Base-by-base conservation (phyloP, 1,140 invertebrate genomes). In the Drosophila ironensis region DNA sequence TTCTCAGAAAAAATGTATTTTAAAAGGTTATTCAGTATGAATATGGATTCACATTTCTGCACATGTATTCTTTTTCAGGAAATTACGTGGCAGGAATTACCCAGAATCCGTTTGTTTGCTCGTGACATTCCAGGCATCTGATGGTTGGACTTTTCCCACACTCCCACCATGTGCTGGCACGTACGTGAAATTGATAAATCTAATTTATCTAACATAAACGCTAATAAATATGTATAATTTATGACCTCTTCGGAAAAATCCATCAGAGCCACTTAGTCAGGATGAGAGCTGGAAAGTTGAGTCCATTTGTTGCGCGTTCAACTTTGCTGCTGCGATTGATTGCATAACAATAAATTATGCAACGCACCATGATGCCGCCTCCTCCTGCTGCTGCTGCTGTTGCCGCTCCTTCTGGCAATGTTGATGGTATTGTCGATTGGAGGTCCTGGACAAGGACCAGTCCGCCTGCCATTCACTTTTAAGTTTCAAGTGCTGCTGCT, bases 51-150 rank as follows among this genome's bases (percentile, higher is more conserved):
- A 5, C n/a, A n/a, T n/a, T n/a, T n/a, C n/a, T n/a, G n/a, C n/a
- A n/a, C n/a, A n/a, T n/a, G 3, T 11, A 4, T 3, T 11, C n/a
- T 33, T 11, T 33, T n/a, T 37, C 30, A 28, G 22, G 27, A 71
- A 81, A 80, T 81, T 81, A 76, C 68, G 77, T 78, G 67, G 77
- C 56, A 56, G 27, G 77, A 84, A 70, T 70, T 70, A 70, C 44
- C 24, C 27, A 35, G 53, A 16, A 17, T 6, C 8, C 6, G 25
- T 40, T 45, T 69, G 64, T 51, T 45, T 45, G 24, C 38, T 12
- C 14, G 9, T 40, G 47, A 30, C 19, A 30, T 9, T 3, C 16
- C 8, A 33, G 48, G 27, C 8, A 42, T 42, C 17, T 16, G 25
- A 59, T 35, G 22, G 12, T 37, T 17, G 33, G 22, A n/a, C 28